Percentiles rank a stretch among this genome's conserved stretches.
These are phyloP conservation scores for Athalia cordata DNA, from an alignment of 2,888 invertebrate genomes.

Conservation along the genomic window DNA sequence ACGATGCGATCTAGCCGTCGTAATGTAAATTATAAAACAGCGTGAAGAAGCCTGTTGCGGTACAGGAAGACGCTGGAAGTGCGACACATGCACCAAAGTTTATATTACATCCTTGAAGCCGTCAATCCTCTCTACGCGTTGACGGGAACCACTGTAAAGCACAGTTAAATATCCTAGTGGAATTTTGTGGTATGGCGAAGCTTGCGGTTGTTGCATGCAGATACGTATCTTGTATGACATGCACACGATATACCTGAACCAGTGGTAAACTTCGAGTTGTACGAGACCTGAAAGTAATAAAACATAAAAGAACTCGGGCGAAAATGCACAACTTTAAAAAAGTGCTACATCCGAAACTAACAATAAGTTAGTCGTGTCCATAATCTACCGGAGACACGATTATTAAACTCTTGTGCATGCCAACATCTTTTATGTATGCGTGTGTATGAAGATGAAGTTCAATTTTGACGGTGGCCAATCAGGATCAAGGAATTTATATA, in stretches of 20 bases:
- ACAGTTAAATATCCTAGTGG: slow-evolving; percentile 5
- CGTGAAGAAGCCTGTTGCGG: neutral
- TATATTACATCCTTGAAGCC: neutral
- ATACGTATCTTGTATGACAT: neutral
- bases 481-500: too few relatives aligned
- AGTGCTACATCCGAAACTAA: slow-evolving; percentile 22
- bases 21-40: slow-evolving; percentile 10
- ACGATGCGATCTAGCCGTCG: neutral
- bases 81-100: neutral
- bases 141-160: slow-evolving; percentile 19
- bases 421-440: neutral
- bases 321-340: slow-evolving; percentile 31
- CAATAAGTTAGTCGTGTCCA: slow-evolving; percentile 20
- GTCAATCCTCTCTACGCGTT: neutral
- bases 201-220: too few relatives aligned
- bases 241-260: neutral
- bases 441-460: neutral
- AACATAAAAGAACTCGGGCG: slow-evolving; percentile 26
- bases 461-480: too few relatives aligned
- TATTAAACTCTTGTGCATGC: slow-evolving; percentile 16
- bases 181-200: too few relatives aligned
- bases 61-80: neutral
- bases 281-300: slow-evolving; percentile 26
- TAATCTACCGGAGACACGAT: slow-evolving; percentile 28
- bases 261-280: neutral